These are phyloP conservation scores for Thalpophila matura DNA, from an alignment of 2,888 invertebrate species.

Conservation along the genomic window DNA sequence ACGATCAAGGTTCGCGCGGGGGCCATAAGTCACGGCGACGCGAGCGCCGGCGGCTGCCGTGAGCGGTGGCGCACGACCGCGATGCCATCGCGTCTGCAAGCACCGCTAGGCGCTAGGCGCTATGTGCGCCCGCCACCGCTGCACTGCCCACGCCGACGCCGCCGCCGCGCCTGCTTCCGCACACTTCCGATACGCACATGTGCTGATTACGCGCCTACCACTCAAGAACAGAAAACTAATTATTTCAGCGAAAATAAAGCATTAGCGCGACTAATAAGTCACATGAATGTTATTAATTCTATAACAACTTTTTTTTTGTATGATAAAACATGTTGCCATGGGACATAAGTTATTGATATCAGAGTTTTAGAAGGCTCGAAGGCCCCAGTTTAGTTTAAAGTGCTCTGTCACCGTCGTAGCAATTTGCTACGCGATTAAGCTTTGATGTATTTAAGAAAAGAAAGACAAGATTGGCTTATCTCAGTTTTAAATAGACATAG, in stretches of 20 bases:
- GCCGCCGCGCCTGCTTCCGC: constrained; percentile 54
- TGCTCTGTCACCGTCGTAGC: not conserved
- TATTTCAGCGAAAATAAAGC: too few relatives aligned
- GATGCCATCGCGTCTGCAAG: constrained; percentile 84
- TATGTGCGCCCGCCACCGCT: constrained; percentile 60
- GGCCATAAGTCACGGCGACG: constrained; percentile 90
- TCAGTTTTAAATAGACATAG: not conserved
- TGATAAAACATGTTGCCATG: too few relatives aligned
- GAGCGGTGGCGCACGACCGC: constrained; percentile 89
- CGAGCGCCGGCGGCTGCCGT: constrained; percentile 89
- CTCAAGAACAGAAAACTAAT: not conserved
- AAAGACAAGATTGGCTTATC: too few relatives aligned
- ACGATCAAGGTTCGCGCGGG: constrained; percentile 89
- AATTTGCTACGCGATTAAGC: not conserved
- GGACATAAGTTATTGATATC: too few relatives aligned
- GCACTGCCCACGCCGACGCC: constrained; percentile 19
- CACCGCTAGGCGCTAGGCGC: constrained; percentile 82
- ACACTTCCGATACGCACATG: constrained; percentile 59
- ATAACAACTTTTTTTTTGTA: too few relatives aligned
- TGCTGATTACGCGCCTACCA: constrained; percentile 1
- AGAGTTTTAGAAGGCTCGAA: too few relatives aligned
- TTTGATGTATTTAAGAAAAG: not conserved
- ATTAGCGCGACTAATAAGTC: too few relatives aligned
- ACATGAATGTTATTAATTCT: too few relatives aligned
- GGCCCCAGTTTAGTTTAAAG: too few relatives aligned